Conservation (phyloP, 2,113 vertebrate species). For the Melospiza georgiana region DNA sequence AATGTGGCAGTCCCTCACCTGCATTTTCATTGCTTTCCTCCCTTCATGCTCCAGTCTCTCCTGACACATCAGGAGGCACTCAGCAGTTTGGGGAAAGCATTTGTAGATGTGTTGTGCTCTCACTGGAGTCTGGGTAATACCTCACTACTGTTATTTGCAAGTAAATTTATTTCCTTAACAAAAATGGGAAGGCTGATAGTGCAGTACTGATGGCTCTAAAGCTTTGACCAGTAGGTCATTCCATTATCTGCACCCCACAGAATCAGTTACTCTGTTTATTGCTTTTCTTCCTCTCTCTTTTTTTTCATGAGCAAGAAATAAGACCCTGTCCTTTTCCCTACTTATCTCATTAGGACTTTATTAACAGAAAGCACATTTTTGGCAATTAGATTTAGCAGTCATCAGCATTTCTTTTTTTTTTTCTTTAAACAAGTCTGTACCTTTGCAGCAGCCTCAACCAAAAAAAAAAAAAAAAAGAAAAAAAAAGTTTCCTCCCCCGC, state of each 20-base stretch:
- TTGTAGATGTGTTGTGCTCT: neutral
- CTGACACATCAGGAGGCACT: neutral
- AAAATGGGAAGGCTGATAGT: neutral
- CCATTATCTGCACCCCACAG: slow-evolving; percentile 1
- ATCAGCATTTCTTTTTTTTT: neutral
- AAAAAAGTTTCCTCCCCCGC: fast-evolving
- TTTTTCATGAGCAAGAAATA: slow-evolving; percentile 47
- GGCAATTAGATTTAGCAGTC: slow-evolving; percentile 53
- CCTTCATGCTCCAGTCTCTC: neutral
- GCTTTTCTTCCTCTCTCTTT: slow-evolving; percentile 1
- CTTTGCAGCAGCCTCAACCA: neutral
- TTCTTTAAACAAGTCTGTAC: slow-evolving; percentile 30
- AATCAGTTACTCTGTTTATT: neutral
- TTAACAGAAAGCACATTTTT: slow-evolving; percentile 64
- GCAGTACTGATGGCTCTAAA: neutral
- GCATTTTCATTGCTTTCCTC: neutral
- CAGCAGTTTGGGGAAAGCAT: neutral
- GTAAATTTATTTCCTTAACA: neutral
- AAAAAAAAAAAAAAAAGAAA: neutral
- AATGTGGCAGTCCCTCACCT: neutral
- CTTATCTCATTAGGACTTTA: slow-evolving; percentile 68
- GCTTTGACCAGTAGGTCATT: neutral
- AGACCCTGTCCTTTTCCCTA: slow-evolving; percentile 64
- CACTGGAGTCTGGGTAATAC: neutral
- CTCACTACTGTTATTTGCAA: neutral